Base-by-base conservation (phyloP, 2,888 invertebrate species). In the Heteromyza rotundicornis region DNA sequence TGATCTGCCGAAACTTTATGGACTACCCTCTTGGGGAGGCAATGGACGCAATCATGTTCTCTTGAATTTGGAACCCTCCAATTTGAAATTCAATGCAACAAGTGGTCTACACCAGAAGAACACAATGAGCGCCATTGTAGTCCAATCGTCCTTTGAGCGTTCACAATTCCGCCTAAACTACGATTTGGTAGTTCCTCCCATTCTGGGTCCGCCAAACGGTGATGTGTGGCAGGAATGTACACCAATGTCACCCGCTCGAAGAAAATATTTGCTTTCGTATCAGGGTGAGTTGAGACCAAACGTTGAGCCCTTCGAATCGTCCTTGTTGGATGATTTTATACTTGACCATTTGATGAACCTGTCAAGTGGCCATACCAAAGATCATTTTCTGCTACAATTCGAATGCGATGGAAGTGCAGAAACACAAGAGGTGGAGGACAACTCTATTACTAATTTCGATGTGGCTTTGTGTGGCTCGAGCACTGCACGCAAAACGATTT, bases 1-100 rank as follows among this genome's bases (percentile, higher is more conserved):
- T 58, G 87, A 89, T 68, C 84, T 88, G 70, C 85, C 86, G 1
- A 88, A 90, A 69, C 80, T 94, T 5, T 89, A 89, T 68, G 85
- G 84, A 32, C 84, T 97, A 55, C 94, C 95, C 0, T 92, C 91
- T 81, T 98, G 97, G 97, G 93, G 92, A 20, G 96, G 96, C 0
- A 96, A 97, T 85, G 98, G 97, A 10, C 87, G 95, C 36, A 98
- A 98, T 83, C 97, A 97, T 82, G 85, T 98, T 17, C 80, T 98
- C 3, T 80, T 97, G 20, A 95, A 95, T 83, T 84, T 95, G 62
- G 92, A 93, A 0, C 86, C 92, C 57, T 86, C 92, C 12, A 91
- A 92, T 81, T 82, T 92, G 32, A 87, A 88, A 1, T 87, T 89
- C 2, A 86, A 86, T 17, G 87, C 90, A 3, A 91, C 91, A 0